Evolutionary conservation across 2,797 vertebrate species (phyloP), one percentile per base, ranked within the genome.

Genomic region (Gouania willdenowi): DNA sequence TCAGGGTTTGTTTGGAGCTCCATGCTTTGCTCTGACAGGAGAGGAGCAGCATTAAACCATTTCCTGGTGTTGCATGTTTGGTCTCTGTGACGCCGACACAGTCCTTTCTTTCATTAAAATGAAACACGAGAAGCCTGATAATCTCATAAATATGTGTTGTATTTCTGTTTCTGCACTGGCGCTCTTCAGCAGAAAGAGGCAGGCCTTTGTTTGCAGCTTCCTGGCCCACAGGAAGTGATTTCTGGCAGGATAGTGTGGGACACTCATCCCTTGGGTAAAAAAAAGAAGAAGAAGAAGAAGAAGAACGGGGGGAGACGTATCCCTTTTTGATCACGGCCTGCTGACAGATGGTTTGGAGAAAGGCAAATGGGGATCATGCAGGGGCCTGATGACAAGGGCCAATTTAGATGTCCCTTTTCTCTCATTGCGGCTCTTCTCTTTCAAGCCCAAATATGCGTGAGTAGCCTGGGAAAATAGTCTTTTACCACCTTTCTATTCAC

Each of bases 351-450:
- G 44, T 64, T 66, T 31, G 69, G 79, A 82, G 86, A 87, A 87
- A 87, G 83, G 79, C 78, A 88, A 90, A 88, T 87, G 81, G 71
- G 72, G 76, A 87, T 88, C 83, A 85, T 83, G 82, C 78, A 34
- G 13, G 41, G 28, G 60, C 75, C 66, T 13, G 87, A 87, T 90
- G 89, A 90, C 84, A 89, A 81, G 69, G 80, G 75, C 71, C 85
- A 85, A 87, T 88, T 89, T 88, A 80, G 82, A 86, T 78, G 84
- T 87, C 85, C 81, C 67, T 71, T 79, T 87, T 84, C 82, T 85
- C 82, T 85, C 81, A 75, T 67, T 81, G 69, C 76, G 23, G 62
- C 12, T 63, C 53, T 74, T 82, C 77, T 72, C 77, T 83, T 85
- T 88, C 82, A 87, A 84, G 84, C 75, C 57, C 29, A 74, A 65